Conservation (phyloP, 2,113 vertebrate genomes). For the Hylia prasina region DNA sequence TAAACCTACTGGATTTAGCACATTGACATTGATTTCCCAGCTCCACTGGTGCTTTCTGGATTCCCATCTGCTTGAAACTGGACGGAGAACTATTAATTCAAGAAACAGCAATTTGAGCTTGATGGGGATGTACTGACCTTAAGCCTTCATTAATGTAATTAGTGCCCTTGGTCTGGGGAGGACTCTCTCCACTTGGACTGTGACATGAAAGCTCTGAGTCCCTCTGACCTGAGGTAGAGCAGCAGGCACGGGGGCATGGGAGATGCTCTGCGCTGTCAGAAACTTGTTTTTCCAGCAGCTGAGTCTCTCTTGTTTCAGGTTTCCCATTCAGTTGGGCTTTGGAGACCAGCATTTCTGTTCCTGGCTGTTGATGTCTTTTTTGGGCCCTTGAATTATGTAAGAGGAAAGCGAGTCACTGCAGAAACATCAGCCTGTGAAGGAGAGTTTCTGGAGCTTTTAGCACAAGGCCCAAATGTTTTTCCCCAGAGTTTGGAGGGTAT, state of each 20-base stretch:
- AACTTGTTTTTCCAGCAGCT: background rate
- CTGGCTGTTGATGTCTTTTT: background rate
- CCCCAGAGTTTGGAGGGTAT: background rate
- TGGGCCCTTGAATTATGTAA: background rate
- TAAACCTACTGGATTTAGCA: background rate
- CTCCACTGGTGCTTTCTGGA: background rate
- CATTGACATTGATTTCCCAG: background rate
- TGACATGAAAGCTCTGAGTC: background rate
- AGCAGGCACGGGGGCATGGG: accelerated
- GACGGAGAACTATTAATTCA: background rate
- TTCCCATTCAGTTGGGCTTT: background rate
- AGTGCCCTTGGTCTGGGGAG: background rate
- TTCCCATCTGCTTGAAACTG: background rate
- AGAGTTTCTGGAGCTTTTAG: constrained; percentile 10
- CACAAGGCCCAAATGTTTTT: background rate
- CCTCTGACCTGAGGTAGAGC: background rate
- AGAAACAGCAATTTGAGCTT: background rate
- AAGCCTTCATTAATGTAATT: background rate
- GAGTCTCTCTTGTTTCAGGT: background rate
- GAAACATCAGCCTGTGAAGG: background rate
- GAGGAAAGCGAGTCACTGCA: background rate
- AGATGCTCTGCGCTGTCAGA: background rate
- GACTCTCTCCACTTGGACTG: background rate
- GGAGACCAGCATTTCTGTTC: background rate
- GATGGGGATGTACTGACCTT: background rate